A percentile compares a stretch with the other conserved stretches of the same genome.
Evolutionary conservation across 1,140 invertebrate species (phyloP).

Genomic region (Aricia agestis): DNA sequence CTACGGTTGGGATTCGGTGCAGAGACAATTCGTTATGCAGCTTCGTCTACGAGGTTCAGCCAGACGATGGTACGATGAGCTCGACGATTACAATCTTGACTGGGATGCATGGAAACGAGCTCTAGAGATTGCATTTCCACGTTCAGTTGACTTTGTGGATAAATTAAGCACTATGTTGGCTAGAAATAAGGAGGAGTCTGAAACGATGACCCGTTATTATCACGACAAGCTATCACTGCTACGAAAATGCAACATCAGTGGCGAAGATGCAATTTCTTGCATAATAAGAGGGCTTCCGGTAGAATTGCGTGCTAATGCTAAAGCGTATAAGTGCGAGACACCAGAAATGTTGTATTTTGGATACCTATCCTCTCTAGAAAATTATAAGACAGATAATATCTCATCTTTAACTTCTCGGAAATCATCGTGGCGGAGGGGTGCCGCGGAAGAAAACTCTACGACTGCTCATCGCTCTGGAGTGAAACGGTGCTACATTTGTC

Average conservation of each 20-base stretch:
- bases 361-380: constrained; percentile 20
- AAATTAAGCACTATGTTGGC: no score
- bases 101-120: not conserved
- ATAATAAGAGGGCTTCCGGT: no score
- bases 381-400: constrained; percentile 16
- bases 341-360: not conserved
- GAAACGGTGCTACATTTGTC: not conserved
- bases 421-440: not conserved
- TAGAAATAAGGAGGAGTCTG: no score
- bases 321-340: no score
- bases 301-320: no score
- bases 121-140: not conserved
- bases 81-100: not conserved
- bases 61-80: not conserved
- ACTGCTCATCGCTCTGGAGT: not conserved
- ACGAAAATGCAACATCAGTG: no score
- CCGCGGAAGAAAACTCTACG: not conserved
- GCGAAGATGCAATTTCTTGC: no score
- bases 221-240: no score
- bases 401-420: not conserved
- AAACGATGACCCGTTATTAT: no score
- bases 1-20: not conserved
- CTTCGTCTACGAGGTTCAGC: not conserved
- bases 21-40: not conserved
- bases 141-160: not conserved